Conservation (phyloP, 2,113 vertebrate species). For the Edolisoma coerulescens region DNA sequence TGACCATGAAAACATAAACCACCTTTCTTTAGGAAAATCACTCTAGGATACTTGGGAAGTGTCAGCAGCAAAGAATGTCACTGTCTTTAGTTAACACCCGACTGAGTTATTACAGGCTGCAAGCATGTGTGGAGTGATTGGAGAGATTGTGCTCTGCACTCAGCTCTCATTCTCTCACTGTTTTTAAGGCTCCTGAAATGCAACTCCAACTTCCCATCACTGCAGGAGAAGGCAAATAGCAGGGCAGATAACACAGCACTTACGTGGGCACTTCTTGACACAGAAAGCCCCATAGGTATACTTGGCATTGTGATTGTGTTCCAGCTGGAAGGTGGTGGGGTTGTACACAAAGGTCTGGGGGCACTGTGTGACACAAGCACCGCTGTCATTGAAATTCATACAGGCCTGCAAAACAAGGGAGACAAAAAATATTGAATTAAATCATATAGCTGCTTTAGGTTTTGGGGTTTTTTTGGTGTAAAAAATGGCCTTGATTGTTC, state of each 20-base stretch:
- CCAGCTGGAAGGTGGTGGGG: slow-evolving; percentile 92
- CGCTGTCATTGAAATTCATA: slow-evolving; percentile 98
- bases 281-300: slow-evolving; percentile 98
- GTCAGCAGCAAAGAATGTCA: background rate
- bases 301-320: slow-evolving; percentile 93
- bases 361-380: slow-evolving; percentile 94
- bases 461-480: background rate
- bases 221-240: background rate
- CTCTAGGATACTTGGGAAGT: background rate
- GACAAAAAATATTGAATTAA: background rate
- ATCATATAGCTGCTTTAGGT: background rate
- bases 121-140: background rate
- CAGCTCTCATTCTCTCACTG: background rate
- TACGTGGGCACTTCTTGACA: slow-evolving; percentile 97
- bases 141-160: background rate
- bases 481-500: background rate
- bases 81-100: background rate
- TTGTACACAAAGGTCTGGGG: slow-evolving; percentile 97
- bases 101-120: background rate
- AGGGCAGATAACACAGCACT: slow-evolving; percentile 40
- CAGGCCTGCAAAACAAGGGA: slow-evolving; percentile 80
- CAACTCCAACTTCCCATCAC: background rate
- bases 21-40: background rate
- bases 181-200: background rate
- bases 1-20: background rate